Conservation (phyloP, 2,113 vertebrate species). For the Motacilla alba region DNA sequence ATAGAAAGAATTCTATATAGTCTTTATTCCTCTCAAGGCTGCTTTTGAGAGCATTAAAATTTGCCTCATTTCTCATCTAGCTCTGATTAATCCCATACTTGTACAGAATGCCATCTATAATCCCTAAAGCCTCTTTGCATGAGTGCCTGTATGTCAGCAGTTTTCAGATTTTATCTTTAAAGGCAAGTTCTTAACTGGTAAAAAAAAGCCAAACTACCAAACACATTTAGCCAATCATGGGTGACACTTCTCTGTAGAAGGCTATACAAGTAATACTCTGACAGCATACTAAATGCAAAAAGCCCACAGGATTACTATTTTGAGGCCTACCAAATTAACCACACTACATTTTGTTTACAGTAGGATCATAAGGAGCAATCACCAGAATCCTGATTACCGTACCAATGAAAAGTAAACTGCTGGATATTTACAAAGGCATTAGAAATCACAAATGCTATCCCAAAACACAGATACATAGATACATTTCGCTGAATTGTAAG, state of each 20-base stretch:
- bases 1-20: neutral
- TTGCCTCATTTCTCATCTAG: neutral
- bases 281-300: neutral
- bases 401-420: neutral
- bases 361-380: neutral
- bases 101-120: constrained; percentile 1
- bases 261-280: neutral
- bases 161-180: constrained; percentile 19
- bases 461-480: neutral
- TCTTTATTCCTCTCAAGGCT: neutral
- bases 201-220: neutral
- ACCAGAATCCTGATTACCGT: neutral
- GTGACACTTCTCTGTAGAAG: neutral
- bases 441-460: neutral
- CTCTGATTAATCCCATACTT: neutral
- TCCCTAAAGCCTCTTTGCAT: neutral
- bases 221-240: neutral
- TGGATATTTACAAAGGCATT: neutral
- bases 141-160: neutral
- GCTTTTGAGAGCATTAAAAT: neutral
- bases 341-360: neutral
- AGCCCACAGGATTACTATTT: constrained; percentile 19
- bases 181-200: neutral
- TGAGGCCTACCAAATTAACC: constrained; percentile 3
- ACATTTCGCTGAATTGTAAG: neutral